Percentiles rank a stretch among this genome's conserved stretches.
These are phyloP conservation scores for Dendroctonus valens DNA, from an alignment of 1,140 invertebrate genomes.

Conservation along the genomic window DNA sequence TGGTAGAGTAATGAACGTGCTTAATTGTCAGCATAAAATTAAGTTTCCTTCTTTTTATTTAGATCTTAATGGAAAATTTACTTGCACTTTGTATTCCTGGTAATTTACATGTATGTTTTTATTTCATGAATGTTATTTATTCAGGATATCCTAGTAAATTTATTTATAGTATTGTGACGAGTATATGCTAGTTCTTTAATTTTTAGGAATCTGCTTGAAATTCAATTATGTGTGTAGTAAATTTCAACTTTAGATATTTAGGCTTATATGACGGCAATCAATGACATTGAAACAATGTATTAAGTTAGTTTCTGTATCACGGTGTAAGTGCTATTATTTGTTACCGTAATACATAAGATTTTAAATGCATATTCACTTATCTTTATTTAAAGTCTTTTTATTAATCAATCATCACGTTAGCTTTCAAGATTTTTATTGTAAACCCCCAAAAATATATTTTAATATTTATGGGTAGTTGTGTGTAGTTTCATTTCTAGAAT, in stretches of 20 bases:
- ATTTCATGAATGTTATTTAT: not conserved
- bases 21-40: slow-evolving; percentile 4
- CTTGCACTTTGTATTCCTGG: too few relatives aligned
- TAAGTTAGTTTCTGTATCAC: slow-evolving; percentile 1
- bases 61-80: not conserved
- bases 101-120: not conserved
- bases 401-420: slow-evolving; percentile 21
- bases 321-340: slow-evolving; percentile 7
- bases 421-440: slow-evolving; percentile 30
- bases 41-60: not conserved
- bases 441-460: slow-evolving; percentile 30
- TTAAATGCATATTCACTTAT: slow-evolving; percentile 20
- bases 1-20: slow-evolving; percentile 8
- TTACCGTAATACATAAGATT: slow-evolving; percentile 11
- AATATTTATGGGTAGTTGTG: slow-evolving; percentile 24
- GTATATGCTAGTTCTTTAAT: slow-evolving; percentile 20
- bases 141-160: slow-evolving; percentile 3
- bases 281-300: slow-evolving; percentile 1
- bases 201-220: not conserved
- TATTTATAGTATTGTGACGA: slow-evolving; percentile 12
- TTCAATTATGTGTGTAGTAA: too few relatives aligned
- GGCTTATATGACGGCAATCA: slow-evolving; percentile 13
- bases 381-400: slow-evolving; percentile 9
- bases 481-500: slow-evolving; percentile 10
- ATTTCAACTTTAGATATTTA: not conserved